Evolutionary conservation across 2,113 vertebrate genomes (phyloP).

Genomic region (Triplophysa siluroides): DNA sequence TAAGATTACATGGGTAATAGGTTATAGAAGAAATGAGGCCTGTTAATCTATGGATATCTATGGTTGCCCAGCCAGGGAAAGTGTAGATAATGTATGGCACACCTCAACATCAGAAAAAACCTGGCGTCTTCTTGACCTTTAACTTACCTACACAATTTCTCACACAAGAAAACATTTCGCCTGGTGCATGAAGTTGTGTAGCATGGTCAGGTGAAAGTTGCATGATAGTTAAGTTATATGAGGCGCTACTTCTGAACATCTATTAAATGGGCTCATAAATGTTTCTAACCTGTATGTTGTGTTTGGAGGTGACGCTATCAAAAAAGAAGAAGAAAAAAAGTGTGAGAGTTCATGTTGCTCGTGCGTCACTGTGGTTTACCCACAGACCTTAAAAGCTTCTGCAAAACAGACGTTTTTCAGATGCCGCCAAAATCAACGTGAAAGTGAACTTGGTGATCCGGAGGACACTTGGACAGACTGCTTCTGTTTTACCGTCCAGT

Average conservation of each 20-base stretch:
- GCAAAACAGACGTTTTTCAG: constrained; percentile 32
- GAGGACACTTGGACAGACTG: not conserved
- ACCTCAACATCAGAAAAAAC: not conserved
- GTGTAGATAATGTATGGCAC: not conserved
- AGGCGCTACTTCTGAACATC: not conserved
- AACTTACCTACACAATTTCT: not conserved
- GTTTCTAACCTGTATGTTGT: not conserved
- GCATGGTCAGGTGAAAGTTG: not conserved
- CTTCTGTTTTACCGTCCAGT: not conserved
- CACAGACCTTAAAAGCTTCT: constrained; percentile 49
- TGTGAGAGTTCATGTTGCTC: not conserved
- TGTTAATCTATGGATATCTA: too few species aligned
- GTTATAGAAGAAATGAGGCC: not conserved
- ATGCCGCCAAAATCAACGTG: constrained; percentile 24
- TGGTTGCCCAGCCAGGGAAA: too few species aligned
- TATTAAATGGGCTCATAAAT: not conserved
- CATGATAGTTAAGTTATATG: not conserved
- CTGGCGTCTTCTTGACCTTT: not conserved
- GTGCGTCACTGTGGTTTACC: constrained; percentile 53
- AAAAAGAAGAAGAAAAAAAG: not conserved
- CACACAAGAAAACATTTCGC: not conserved
- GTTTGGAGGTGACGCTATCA: not conserved
- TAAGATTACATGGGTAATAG: not conserved
- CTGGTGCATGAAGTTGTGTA: not conserved
- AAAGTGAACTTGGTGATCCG: constrained; percentile 2